Evolutionary conservation across 1,140 invertebrate species (phyloP).

Genomic region (Metaphire vulgaris): DNA sequence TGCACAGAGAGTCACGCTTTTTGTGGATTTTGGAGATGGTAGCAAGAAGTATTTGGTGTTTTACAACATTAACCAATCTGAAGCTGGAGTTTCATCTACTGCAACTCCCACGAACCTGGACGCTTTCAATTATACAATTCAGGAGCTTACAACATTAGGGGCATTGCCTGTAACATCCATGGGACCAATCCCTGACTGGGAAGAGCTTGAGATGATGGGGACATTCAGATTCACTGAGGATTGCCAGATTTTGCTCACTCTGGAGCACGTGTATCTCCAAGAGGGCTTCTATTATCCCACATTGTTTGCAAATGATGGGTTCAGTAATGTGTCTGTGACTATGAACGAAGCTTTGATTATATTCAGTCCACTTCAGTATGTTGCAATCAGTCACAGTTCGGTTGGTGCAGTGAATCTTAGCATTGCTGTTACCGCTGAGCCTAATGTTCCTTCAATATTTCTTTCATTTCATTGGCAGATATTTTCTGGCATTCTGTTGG

Average conservation of each 20-base stretch:
- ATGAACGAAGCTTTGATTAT: neutral
- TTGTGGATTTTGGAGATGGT: neutral
- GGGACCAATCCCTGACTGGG: neutral
- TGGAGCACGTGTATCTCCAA: neutral
- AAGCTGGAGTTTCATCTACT: neutral
- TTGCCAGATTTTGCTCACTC: neutral
- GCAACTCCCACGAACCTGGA: neutral
- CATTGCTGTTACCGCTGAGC: neutral
- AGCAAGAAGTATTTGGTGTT: neutral
- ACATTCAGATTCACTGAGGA: neutral
- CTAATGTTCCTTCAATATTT: neutral
- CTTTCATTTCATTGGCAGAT: neutral
- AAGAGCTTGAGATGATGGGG: neutral
- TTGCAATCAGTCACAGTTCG: neutral
- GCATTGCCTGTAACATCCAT: neutral
- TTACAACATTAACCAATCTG: neutral
- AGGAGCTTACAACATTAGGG: neutral
- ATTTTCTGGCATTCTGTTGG: neutral
- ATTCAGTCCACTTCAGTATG: neutral
- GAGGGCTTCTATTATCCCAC: neutral
- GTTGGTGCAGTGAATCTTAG: neutral
- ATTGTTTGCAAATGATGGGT: neutral
- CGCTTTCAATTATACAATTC: neutral
- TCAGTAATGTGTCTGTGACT: neutral
- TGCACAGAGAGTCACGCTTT: neutral